Conservation (phyloP, 2,113 vertebrate genomes). For the Stictonetta naevosa region DNA sequence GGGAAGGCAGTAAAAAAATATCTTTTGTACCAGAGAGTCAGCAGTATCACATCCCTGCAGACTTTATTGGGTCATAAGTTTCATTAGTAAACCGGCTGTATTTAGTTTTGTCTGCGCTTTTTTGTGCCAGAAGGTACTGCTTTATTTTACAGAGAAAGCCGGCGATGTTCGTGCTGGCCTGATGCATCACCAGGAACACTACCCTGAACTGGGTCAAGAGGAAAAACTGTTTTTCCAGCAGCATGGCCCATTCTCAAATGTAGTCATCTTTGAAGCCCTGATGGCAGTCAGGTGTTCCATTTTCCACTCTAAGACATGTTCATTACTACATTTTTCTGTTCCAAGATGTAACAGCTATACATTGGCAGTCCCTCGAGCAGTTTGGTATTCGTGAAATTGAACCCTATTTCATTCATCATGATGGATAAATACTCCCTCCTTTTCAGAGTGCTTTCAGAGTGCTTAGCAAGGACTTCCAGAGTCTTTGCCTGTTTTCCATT, state of each 20-base stretch:
- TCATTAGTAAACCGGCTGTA: neutral
- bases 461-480: neutral
- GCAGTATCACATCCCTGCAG: neutral
- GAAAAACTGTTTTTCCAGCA: neutral
- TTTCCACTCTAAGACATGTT: neutral
- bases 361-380: neutral
- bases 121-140: neutral
- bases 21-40: neutral
- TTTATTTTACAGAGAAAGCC: neutral
- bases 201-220: neutral
- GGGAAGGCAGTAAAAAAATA: neutral
- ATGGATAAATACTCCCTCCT: neutral
- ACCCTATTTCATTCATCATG: neutral
- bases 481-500: neutral
- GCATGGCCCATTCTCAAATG: neutral
- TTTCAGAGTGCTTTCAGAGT: neutral
- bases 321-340: neutral
- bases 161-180: neutral
- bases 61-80: neutral
- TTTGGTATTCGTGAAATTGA: neutral
- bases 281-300: neutral
- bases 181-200: neutral
- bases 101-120: neutral
- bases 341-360: neutral
- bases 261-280: too few relatives aligned